Percentiles rank a stretch among this genome's conserved stretches.
Conservation (phyloP, 2,888 invertebrate species). For the Philopedon plagiatum region DNA sequence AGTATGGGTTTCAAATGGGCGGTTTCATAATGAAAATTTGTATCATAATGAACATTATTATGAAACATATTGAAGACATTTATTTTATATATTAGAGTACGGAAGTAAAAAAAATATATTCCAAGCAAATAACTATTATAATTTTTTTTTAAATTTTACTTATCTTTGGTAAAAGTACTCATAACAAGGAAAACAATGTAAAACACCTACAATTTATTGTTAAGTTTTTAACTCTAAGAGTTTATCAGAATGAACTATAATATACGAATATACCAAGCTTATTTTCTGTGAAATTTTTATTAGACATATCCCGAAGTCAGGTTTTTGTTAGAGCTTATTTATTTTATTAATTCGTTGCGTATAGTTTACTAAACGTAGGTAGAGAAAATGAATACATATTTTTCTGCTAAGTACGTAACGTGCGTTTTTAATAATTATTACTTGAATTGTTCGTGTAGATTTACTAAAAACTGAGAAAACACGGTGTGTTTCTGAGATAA, state of each 20-base stretch:
- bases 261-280: conserved; percentile 4
- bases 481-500: no score
- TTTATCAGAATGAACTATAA: conserved; percentile 19
- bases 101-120: no score
- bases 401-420: neutral
- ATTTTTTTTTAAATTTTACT: neutral
- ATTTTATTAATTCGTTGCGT: neutral
- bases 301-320: conserved; percentile 2
- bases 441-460: neutral
- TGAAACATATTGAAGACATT: no score
- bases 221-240: conserved; percentile 34
- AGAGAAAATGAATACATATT: neutral
- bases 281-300: neutral
- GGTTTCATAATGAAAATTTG: no score
- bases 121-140: neutral
- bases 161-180: neutral
- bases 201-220: conserved; percentile 18
- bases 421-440: neutral
- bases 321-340: conserved; percentile 1
- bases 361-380: neutral
- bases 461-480: conserved; percentile 4
- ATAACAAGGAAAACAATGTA: conserved; percentile 18
- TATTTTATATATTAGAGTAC: no score
- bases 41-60: no score
- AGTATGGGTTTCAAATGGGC: no score